Percentiles rank a stretch among this genome's conserved stretches.
Evolutionary conservation across 2,113 vertebrate species (phyloP).

Genomic region (Gopherus flavomarginatus): DNA sequence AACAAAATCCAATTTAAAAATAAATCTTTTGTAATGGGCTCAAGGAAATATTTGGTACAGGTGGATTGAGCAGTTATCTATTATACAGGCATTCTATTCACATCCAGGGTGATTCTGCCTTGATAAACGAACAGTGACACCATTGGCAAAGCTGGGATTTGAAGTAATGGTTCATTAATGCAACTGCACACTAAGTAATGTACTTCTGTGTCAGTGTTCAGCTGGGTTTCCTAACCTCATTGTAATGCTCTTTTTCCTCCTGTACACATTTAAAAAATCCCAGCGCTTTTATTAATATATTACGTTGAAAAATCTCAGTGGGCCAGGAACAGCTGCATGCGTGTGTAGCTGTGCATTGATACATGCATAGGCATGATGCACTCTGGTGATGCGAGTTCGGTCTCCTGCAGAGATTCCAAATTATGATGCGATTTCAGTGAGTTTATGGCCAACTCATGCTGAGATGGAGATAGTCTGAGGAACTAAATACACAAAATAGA

Average conservation of each 20-base stretch:
- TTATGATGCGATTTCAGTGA: constrained; percentile 66
- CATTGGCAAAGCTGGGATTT: constrained; percentile 62
- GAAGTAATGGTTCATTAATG: constrained; percentile 73
- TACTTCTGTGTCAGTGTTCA: constrained; percentile 31
- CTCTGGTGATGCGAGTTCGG: constrained; percentile 48
- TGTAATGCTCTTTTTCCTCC: constrained; percentile 38
- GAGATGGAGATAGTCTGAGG: constrained; percentile 68
- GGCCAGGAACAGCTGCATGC: neutral
- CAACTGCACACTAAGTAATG: constrained; percentile 67
- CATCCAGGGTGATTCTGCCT: constrained; percentile 53
- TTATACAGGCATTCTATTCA: constrained; percentile 56
- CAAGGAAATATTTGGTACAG: constrained; percentile 55
- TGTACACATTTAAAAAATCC: constrained; percentile 22
- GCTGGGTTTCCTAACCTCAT: constrained; percentile 34
- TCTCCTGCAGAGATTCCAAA: constrained; percentile 79
- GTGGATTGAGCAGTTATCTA: constrained; percentile 39
- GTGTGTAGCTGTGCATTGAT: constrained; percentile 55
- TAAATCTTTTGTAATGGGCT: constrained; percentile 73
- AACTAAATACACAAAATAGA: constrained; percentile 37
- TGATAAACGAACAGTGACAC: constrained; percentile 53
- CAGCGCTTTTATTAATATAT: constrained; percentile 48
- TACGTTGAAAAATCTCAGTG: constrained; percentile 51
- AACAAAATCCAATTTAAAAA: constrained; percentile 59
- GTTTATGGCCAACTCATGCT: constrained; percentile 72
- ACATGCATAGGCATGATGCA: constrained; percentile 49